Conservation (phyloP, 2,888 invertebrate species). For the Polyommatus icarus region DNA sequence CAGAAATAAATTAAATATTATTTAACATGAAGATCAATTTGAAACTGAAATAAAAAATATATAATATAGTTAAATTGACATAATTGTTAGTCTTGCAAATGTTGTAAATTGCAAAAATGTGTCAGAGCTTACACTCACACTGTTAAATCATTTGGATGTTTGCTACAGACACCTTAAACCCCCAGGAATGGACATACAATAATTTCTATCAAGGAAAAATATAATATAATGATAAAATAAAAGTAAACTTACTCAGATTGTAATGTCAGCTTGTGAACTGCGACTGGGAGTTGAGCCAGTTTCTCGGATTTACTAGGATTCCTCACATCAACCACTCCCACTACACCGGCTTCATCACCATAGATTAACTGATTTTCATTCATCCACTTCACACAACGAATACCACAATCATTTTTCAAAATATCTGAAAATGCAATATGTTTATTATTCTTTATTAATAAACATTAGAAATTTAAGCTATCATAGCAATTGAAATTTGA, state of each 20-base stretch:
- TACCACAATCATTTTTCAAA: constrained; percentile 60
- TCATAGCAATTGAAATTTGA: too few species aligned
- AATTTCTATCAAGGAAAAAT: too few species aligned
- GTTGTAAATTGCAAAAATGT: too few species aligned
- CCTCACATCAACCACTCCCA: constrained; percentile 61
- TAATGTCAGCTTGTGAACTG: constrained; percentile 61
- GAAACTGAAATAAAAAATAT: too few species aligned
- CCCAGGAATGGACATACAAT: too few species aligned
- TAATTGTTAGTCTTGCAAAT: too few species aligned
- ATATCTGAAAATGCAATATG: constrained; percentile 53
- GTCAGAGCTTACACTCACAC: too few species aligned
- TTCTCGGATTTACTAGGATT: constrained; percentile 50
- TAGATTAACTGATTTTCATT: constrained; percentile 63
- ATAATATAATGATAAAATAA: background rate
- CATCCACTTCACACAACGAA: constrained; percentile 68
- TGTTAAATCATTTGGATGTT: too few species aligned
- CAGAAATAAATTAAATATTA: background rate
- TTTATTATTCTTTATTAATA: background rate
- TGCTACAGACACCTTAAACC: too few species aligned
- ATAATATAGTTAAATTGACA: too few species aligned
- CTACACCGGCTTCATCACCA: constrained; percentile 70
- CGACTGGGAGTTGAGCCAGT: constrained; percentile 61
- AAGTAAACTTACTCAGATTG: constrained; percentile 59
- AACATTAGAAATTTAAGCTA: too few species aligned
- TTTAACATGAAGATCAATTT: background rate